phyloP scores from a whole-genome alignment of 2,113 vertebrate species.

The Sterrhoptilus dennistouni region DNA sequence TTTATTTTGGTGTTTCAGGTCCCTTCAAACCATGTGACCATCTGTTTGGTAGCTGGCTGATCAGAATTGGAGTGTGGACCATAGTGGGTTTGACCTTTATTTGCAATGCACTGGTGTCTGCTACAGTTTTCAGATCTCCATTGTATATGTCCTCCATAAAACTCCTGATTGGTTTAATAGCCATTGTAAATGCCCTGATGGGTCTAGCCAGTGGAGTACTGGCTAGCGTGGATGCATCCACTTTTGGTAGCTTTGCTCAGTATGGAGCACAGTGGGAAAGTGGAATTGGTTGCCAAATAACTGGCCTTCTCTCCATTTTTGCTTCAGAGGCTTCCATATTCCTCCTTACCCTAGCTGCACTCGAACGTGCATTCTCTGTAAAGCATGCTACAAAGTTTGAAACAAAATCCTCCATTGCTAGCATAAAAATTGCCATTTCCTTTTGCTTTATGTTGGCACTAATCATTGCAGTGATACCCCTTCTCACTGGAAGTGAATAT shows the following conservation, averaged over 20 bases:
- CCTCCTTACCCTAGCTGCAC: slow-evolving; percentile 84
- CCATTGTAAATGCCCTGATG: slow-evolving; percentile 82
- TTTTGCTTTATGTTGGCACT: slow-evolving; percentile 78
- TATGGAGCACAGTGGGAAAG: slow-evolving; percentile 88
- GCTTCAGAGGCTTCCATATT: slow-evolving; percentile 88
- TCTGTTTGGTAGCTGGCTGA: slow-evolving; percentile 90
- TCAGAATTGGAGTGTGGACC: slow-evolving; percentile 89
- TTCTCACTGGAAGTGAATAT: slow-evolving; percentile 78
- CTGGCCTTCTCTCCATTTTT: slow-evolving; percentile 86
- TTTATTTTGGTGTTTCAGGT: slow-evolving; percentile 72
- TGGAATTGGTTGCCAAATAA: slow-evolving; percentile 83
- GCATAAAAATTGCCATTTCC: slow-evolving; percentile 62
- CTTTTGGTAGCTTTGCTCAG: slow-evolving; percentile 87
- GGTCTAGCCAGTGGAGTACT: slow-evolving; percentile 83
- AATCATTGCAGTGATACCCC: slow-evolving; percentile 77
- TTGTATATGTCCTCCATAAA: slow-evolving; percentile 78
- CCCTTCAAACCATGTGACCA: slow-evolving; percentile 90
- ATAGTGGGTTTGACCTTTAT: slow-evolving; percentile 81
- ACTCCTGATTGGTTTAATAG: slow-evolving; percentile 85
- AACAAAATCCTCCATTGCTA: slow-evolving; percentile 55
- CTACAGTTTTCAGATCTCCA: slow-evolving; percentile 81
- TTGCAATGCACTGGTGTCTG: slow-evolving; percentile 84
- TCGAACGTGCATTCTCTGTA: slow-evolving; percentile 82
- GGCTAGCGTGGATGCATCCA: slow-evolving; percentile 84
- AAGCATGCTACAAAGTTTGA: slow-evolving; percentile 72